phyloP scores from a whole-genome alignment of 2,888 invertebrate genomes.

The Noctuana brunneofusca region DNA sequence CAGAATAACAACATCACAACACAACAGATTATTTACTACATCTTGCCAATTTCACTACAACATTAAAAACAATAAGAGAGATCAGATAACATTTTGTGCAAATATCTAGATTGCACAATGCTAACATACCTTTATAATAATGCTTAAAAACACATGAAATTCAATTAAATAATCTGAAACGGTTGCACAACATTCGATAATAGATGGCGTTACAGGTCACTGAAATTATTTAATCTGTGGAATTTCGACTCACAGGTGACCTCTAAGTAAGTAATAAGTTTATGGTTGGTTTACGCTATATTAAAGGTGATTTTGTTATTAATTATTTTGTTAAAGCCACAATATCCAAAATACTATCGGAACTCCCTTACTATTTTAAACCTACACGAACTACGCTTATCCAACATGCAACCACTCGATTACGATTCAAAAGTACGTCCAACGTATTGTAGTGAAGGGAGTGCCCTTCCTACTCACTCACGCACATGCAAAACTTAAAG shows the following conservation, averaged over 20 bases:
- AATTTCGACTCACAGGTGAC: too few relatives aligned
- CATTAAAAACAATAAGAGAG: constrained; percentile 39
- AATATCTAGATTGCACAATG: not conserved
- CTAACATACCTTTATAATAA: too few relatives aligned
- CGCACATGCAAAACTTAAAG: constrained; percentile 52
- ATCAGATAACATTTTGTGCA: constrained; percentile 30
- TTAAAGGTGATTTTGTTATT: too few relatives aligned
- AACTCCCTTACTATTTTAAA: constrained; percentile 8
- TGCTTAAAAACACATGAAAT: too few relatives aligned
- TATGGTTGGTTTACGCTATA: too few relatives aligned
- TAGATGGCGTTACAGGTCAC: too few relatives aligned
- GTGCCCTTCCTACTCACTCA: constrained; percentile 38
- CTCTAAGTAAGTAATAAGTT: too few relatives aligned
- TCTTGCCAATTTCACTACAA: constrained; percentile 27
- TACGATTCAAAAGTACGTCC: constrained; percentile 7
- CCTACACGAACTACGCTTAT: constrained; percentile 21
- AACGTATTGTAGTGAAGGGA: too few relatives aligned
- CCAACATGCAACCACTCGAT: constrained; percentile 17
- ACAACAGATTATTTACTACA: constrained; percentile 21
- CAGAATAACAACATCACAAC: constrained; percentile 35
- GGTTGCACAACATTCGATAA: too few relatives aligned
- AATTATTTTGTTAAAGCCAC: not conserved
- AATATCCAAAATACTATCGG: constrained; percentile 3
- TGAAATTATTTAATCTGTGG: too few relatives aligned
- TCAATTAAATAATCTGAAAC: too few relatives aligned